Evolutionary conservation across 37 sponge, comb jelly and placozoan genomes (phyloP).

Genomic region (Theonella swinhoei): DNA sequence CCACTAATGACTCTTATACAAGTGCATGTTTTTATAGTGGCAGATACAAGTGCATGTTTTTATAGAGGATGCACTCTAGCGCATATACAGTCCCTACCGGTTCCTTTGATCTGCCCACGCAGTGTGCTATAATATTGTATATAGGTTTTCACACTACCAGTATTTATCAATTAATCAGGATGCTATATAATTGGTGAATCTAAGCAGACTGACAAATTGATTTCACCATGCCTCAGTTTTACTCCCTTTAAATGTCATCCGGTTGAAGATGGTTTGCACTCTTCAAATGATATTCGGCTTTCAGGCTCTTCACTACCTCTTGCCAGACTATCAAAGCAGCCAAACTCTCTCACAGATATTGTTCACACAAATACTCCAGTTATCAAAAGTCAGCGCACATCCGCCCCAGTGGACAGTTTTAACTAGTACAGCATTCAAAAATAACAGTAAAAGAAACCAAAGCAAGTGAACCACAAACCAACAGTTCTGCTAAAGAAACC

Average conservation of each 20-base stretch:
- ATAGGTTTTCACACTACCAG: constrained; percentile 3
- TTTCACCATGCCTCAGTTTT: not conserved
- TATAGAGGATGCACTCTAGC: no score
- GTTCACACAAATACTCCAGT: not conserved
- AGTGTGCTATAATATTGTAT: no score
- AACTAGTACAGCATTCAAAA: not conserved
- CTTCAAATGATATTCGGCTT: not conserved
- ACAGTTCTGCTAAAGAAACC: not conserved
- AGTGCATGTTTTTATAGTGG: no score
- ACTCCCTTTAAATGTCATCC: constrained; percentile 11
- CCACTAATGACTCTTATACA: no score
- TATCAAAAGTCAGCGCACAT: not conserved
- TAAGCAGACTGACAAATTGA: not conserved
- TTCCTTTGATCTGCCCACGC: no score
- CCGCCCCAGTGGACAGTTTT: no score
- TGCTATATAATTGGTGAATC: not conserved
- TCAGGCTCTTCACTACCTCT: not conserved
- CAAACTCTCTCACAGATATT: constrained; percentile 10
- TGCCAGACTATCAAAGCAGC: no score
- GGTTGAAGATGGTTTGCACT: not conserved
- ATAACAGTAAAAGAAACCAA: no score
- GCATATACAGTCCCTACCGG: no score
- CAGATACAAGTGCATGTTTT: no score
- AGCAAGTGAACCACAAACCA: no score
- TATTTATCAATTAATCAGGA: no score